These are phyloP conservation scores for Anastatus disparis DNA, from an alignment of 1,140 invertebrate species.

Conservation along the genomic window DNA sequence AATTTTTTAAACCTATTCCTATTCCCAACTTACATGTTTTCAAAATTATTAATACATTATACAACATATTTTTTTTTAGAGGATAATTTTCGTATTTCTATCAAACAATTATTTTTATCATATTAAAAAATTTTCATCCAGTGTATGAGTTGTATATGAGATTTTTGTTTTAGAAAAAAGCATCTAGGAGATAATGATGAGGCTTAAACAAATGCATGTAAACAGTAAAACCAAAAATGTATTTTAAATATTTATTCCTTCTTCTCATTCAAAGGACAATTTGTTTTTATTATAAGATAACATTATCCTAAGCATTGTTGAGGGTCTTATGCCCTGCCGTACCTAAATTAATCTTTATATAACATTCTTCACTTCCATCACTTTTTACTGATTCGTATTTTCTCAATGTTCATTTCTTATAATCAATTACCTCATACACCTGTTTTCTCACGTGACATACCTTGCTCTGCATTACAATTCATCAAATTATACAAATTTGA, in stretches of 20 bases:
- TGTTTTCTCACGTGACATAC: conserved; percentile 37
- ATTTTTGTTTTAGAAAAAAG: conserved; percentile 9
- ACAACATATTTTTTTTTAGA: background rate
- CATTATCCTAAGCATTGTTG: conserved; percentile 67
- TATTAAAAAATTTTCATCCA: background rate
- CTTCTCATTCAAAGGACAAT: conserved; percentile 65
- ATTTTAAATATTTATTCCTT: conserved; percentile 69
- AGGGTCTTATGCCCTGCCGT: conserved; percentile 60
- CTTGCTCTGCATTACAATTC: conserved; percentile 35
- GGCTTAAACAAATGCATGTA: conserved; percentile 15
- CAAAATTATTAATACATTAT: background rate
- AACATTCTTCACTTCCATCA: conserved; percentile 62
- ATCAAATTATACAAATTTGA: conserved; percentile 44
- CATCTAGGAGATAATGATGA: conserved; percentile 3
- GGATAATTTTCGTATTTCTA: too few species aligned
- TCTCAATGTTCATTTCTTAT: conserved; percentile 40
- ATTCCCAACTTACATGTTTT: background rate
- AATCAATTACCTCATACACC: conserved; percentile 43
- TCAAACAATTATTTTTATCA: too few species aligned
- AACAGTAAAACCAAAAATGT: conserved; percentile 46
- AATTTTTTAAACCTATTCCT: conserved; percentile 15
- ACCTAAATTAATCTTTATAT: conserved; percentile 68
- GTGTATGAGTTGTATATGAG: background rate
- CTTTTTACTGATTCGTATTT: conserved; percentile 54
- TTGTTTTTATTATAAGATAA: conserved; percentile 69